A percentile compares a stretch with the other conserved stretches of the same genome.
Evolutionary conservation across 2,888 invertebrate species (phyloP).

Genomic region (Leptinotarsa haldemani): DNA sequence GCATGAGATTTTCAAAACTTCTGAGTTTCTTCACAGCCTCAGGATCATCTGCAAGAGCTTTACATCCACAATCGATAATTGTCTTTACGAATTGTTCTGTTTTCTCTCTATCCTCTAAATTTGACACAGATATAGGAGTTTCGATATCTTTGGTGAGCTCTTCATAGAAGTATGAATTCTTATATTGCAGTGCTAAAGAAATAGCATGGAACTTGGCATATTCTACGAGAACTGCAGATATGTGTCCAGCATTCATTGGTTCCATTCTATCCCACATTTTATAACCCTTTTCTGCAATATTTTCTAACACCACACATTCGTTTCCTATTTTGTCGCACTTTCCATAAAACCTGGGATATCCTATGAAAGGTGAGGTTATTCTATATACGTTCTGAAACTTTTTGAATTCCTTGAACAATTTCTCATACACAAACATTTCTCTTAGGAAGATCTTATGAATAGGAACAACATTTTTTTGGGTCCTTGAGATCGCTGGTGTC

Average conservation of each 20-base stretch:
- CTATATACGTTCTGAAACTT: constrained; percentile 48
- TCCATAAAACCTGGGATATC: constrained; percentile 38
- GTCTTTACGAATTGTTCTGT: not conserved
- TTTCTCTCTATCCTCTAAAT: not conserved
- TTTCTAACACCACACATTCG: constrained; percentile 52
- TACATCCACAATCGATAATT: constrained; percentile 3
- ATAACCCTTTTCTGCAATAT: constrained; percentile 51
- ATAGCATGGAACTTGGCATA: constrained; percentile 58
- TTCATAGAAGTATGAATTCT: constrained; percentile 49
- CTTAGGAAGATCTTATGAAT: constrained; percentile 48
- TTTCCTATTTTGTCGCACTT: constrained; percentile 27
- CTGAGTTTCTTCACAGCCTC: not conserved
- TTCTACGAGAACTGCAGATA: constrained; percentile 51
- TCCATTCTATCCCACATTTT: constrained; percentile 50
- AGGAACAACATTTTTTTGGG: constrained; percentile 45
- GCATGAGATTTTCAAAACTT: not conserved
- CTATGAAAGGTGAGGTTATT: constrained; percentile 18
- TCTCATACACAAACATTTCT: constrained; percentile 54
- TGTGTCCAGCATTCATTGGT: constrained; percentile 54
- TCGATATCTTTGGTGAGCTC: constrained; percentile 25
- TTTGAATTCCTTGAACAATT: constrained; percentile 49
- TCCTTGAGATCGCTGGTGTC: constrained; percentile 49
- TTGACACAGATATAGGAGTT: not conserved
- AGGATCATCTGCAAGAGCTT: constrained; percentile 14
- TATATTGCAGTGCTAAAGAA: constrained; percentile 54